A percentile compares a stretch with the other conserved stretches of the same genome.
phyloP scores from a whole-genome alignment of 30 jellyfish, hydroid and myxozoan species.

The Chironex yamaguchii region DNA sequence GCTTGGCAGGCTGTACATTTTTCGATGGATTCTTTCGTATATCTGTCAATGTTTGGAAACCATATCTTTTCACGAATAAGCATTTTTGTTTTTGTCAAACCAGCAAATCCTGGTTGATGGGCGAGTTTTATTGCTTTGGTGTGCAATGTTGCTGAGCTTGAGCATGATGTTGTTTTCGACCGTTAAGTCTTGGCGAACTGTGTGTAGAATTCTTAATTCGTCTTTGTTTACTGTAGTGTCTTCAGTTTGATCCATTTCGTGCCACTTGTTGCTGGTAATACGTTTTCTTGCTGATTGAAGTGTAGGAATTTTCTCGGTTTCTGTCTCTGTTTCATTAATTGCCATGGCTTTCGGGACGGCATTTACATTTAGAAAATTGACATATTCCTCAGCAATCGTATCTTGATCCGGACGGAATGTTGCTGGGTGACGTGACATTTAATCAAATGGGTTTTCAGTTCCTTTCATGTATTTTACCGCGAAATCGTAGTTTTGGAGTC shows the following conservation, averaged over 20 bases:
- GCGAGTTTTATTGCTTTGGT: conserved; percentile 1
- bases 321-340: conserved; percentile 16
- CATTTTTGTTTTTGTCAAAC: not conserved
- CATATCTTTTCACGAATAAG: conserved; percentile 13
- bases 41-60: not conserved
- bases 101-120: not conserved
- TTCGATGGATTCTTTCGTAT: not conserved
- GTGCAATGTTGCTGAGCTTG: not conserved
- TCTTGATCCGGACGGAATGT: conserved; percentile 49
- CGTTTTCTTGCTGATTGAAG: no score
- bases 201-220: not conserved
- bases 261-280: no score
- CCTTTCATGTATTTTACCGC: conserved; percentile 5
- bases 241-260: not conserved
- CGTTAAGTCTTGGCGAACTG: not conserved
- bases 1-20: conserved; percentile 19
- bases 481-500: not conserved
- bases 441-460: not conserved
- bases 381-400: conserved; percentile 40
- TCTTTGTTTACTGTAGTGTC: not conserved
- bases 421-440: conserved; percentile 42
- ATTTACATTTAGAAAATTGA: conserved; percentile 5
- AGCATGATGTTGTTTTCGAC: conserved; percentile 6
- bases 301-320: conserved; percentile 6
- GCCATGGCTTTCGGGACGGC: conserved; percentile 68